Percentiles rank a stretch among this genome's conserved stretches.
These are phyloP conservation scores for Cyprinodon variegatus DNA, from an alignment of 2,113 vertebrate genomes.

Conservation along the genomic window DNA sequence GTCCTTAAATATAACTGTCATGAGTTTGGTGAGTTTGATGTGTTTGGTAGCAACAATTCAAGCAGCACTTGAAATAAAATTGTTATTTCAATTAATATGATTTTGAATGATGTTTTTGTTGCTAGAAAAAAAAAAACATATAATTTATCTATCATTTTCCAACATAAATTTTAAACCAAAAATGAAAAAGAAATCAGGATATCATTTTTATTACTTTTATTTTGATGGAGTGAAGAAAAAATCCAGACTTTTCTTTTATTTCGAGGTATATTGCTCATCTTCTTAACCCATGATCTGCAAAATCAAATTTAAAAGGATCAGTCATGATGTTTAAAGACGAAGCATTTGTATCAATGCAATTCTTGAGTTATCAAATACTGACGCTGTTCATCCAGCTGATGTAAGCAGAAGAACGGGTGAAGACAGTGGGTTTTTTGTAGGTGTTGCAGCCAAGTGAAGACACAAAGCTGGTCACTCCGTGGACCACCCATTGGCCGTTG, in stretches of 20 bases:
- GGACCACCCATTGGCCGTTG: conserved; percentile 81
- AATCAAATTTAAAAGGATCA: conserved; percentile 33
- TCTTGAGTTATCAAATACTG: conserved; percentile 58
- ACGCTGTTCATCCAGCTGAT: conserved; percentile 85
- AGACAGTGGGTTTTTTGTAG: conserved; percentile 86
- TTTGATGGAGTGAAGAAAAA: conserved; percentile 23
- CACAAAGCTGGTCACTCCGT: conserved; percentile 91
- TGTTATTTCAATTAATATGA: too few species aligned
- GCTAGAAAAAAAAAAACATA: neutral
- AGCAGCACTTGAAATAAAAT: too few species aligned
- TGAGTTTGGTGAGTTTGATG: too few species aligned
- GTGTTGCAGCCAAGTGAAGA: conserved; percentile 84
- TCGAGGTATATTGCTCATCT: conserved; percentile 34
- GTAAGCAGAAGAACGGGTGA: conserved; percentile 89
- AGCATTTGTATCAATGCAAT: neutral
- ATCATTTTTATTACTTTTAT: conserved; percentile 50
- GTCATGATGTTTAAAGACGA: neutral
- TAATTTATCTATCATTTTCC: neutral
- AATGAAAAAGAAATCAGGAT: conserved; percentile 1
- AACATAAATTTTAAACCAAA: neutral
- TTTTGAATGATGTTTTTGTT: neutral
- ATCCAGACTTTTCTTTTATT: conserved; percentile 26
- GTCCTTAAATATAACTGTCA: too few species aligned
- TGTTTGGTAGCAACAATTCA: neutral
- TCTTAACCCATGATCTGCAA: conserved; percentile 74